phyloP scores from a whole-genome alignment of 2,888 invertebrate genomes.

The Clusia tigrina region DNA sequence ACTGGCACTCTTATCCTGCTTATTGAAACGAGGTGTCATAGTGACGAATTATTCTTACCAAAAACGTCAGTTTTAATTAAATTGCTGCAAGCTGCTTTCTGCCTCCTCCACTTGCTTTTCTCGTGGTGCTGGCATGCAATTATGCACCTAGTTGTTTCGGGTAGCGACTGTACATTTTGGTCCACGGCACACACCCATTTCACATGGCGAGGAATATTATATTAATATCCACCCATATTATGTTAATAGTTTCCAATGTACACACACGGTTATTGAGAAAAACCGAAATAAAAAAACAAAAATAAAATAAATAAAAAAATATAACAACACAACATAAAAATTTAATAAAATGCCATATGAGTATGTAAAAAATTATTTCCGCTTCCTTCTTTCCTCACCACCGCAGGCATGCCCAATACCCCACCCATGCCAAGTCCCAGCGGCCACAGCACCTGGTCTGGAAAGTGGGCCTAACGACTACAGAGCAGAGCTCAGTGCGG shows the following conservation, averaged over 20 bases:
- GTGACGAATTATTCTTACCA: too few species aligned
- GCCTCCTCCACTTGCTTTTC: too few species aligned
- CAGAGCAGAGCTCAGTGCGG: neutral
- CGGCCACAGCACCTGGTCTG: neutral
- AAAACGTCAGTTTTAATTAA: too few species aligned
- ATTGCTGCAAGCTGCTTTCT: too few species aligned
- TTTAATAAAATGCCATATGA: too few species aligned
- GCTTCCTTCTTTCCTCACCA: too few species aligned
- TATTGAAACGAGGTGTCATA: too few species aligned
- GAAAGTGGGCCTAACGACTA: neutral
- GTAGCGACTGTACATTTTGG: slow-evolving; percentile 27
- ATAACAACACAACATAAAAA: slow-evolving; percentile 8
- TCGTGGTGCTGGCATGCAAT: too few species aligned
- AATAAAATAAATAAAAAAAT: neutral
- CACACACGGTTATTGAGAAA: neutral
- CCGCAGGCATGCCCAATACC: neutral
- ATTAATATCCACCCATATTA: slow-evolving; percentile 28
- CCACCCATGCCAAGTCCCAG: neutral
- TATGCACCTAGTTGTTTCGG: slow-evolving; percentile 15
- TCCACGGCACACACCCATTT: slow-evolving; percentile 23
- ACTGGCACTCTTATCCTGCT: too few species aligned
- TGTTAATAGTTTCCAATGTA: slow-evolving; percentile 25
- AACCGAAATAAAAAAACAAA: neutral
- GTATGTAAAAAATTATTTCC: too few species aligned
- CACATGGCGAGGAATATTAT: slow-evolving; percentile 21